These are phyloP conservation scores for Tipula vernalis DNA, from an alignment of 2,888 invertebrate genomes.

Conservation along the genomic window DNA sequence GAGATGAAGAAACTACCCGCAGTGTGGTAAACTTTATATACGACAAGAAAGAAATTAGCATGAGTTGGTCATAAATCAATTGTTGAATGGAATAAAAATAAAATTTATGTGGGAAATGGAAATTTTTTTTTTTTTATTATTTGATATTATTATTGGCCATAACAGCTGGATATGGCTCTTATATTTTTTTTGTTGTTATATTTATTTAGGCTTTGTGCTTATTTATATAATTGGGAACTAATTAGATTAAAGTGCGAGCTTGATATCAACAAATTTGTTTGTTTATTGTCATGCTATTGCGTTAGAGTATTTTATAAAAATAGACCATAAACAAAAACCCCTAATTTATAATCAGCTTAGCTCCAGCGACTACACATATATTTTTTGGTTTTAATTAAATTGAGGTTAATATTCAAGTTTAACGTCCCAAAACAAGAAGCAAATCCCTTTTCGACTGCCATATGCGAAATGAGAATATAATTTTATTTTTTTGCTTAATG, in stretches of 20 bases:
- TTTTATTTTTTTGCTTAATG: not conserved
- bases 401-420: not conserved
- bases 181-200: not conserved
- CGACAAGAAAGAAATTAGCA: not conserved
- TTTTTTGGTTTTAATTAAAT: not conserved
- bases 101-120: not conserved
- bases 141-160: not conserved
- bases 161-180: not conserved
- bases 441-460: not conserved
- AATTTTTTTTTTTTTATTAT: not conserved
- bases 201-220: not conserved
- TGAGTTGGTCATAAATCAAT: not conserved
- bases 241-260: not conserved
- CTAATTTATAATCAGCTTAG: not conserved
- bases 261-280: not conserved
- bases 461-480: not conserved
- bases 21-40: not conserved
- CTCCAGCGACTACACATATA: not conserved
- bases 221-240: not conserved
- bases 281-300: not conserved
- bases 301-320: not conserved
- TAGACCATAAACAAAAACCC: not conserved
- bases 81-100: not conserved
- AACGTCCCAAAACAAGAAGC: not conserved
- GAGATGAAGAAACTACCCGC: not conserved